phyloP scores from a whole-genome alignment of 1,140 invertebrate genomes.

The Marisa cornuarietis region DNA sequence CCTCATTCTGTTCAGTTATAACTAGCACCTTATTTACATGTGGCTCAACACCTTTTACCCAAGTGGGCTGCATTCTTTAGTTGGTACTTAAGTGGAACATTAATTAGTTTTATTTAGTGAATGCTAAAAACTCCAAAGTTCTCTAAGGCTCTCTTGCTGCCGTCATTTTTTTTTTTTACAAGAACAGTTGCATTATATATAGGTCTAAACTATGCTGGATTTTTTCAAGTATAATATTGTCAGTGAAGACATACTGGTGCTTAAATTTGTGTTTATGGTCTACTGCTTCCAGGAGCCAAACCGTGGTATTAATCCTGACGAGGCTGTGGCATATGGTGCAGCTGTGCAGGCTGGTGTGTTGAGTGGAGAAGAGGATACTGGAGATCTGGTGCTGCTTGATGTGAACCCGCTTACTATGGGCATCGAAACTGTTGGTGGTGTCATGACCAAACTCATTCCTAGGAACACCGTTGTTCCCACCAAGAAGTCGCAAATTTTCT shows the following conservation, averaged over 20 bases:
- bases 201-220: neutral
- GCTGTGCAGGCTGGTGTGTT: constrained; percentile 95
- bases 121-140: no score
- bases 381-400: constrained; percentile 95
- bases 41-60: no score
- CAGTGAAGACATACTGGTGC: neutral
- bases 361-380: constrained; percentile 81
- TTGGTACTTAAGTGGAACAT: no score
- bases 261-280: neutral
- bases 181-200: neutral
- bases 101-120: no score
- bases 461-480: constrained; percentile 99
- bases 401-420: constrained; percentile 98
- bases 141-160: no score
- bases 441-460: constrained; percentile 99
- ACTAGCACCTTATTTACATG: no score
- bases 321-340: constrained; percentile 85
- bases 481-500: constrained; percentile 99
- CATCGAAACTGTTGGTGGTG: constrained; percentile 99
- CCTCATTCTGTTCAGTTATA: no score
- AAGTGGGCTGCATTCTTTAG: no score
- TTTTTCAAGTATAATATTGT: no score
- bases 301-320: constrained; percentile 96
- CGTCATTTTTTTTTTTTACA: no score
- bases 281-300: constrained; percentile 80